Evolutionary conservation across 2,797 vertebrate species (phyloP).

Genomic region (Merluccius polli): DNA sequence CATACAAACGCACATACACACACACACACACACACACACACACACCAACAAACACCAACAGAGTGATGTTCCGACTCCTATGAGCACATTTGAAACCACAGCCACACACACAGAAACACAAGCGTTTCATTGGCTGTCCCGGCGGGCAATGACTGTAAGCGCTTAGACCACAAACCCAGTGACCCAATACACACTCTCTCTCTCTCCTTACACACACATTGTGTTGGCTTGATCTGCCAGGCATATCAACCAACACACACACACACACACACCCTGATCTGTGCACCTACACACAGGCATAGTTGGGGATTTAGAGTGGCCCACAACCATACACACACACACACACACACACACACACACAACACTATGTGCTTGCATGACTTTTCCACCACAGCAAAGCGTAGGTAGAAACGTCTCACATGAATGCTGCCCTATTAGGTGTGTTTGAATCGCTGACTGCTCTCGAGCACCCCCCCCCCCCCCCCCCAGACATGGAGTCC

Average conservation of each 20-base stretch:
- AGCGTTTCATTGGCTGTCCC: constrained; percentile 12
- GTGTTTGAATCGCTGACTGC: constrained; percentile 8
- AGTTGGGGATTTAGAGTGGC: background rate
- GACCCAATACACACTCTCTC: constrained; percentile 22
- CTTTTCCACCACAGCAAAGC: constrained; percentile 31
- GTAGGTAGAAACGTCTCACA: constrained; percentile 18
- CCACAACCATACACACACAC: constrained; percentile 21
- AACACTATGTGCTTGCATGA: constrained; percentile 32
- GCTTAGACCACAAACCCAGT: constrained; percentile 30
- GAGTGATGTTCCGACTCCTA: background rate
- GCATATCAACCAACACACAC: constrained; percentile 19
- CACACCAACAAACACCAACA: background rate
- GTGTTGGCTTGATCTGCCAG: constrained; percentile 17
- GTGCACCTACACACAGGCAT: background rate
- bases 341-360: constrained; percentile 16
- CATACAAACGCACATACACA: constrained; percentile 12
- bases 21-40: constrained; percentile 7
- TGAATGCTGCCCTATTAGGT: constrained; percentile 18
- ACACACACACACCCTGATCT: constrained; percentile 1
- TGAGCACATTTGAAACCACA: constrained; percentile 1
- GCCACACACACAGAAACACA: constrained; percentile 12
- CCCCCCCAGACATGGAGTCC: background rate
- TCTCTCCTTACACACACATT: background rate
- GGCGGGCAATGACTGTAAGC: constrained; percentile 16
- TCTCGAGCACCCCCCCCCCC: background rate